Percentiles rank a stretch among this genome's conserved stretches.
These are phyloP conservation scores for Sphaeramia orbicularis DNA, from an alignment of 2,797 vertebrate species.

Conservation along the genomic window DNA sequence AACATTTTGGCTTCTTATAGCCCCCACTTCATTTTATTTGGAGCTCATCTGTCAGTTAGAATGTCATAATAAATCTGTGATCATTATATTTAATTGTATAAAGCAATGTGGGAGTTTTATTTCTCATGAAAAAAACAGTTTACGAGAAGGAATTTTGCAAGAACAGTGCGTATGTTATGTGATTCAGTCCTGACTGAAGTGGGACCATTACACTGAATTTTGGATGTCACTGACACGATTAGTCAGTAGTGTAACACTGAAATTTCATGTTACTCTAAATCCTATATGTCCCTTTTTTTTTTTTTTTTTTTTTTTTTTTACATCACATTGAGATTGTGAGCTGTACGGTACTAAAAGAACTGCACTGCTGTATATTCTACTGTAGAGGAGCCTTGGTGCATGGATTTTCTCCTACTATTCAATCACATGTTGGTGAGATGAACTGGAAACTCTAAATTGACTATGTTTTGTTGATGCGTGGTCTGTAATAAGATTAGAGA, in stretches of 20 bases:
- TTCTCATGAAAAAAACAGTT: too few species aligned
- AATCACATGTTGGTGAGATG: not conserved
- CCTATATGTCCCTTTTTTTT: not conserved
- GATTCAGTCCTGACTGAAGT: slow-evolving; percentile 30
- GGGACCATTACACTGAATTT: slow-evolving; percentile 31
- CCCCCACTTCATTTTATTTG: not conserved
- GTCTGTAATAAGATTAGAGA: not conserved
- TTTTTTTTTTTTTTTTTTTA: too few species aligned
- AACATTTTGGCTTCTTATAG: slow-evolving; percentile 8
- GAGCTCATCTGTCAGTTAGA: slow-evolving; percentile 11
- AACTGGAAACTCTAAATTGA: not conserved
- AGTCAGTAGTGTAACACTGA: slow-evolving; percentile 38
- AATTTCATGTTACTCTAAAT: slow-evolving; percentile 20
- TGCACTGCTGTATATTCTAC: not conserved
- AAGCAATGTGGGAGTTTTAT: slow-evolving; percentile 23
- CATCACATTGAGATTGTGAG: too few species aligned
- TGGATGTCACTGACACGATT: slow-evolving; percentile 29
- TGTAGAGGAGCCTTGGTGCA: too few species aligned
- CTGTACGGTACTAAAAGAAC: too few species aligned
- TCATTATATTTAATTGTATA: slow-evolving; percentile 1
- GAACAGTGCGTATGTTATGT: not conserved
- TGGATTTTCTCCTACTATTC: accelerated
- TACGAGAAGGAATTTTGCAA: too few species aligned
- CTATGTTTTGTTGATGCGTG: not conserved
- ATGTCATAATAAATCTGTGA: not conserved